Evolutionary conservation across 2,113 vertebrate species (phyloP).

Genomic region (Noturus placidus): DNA sequence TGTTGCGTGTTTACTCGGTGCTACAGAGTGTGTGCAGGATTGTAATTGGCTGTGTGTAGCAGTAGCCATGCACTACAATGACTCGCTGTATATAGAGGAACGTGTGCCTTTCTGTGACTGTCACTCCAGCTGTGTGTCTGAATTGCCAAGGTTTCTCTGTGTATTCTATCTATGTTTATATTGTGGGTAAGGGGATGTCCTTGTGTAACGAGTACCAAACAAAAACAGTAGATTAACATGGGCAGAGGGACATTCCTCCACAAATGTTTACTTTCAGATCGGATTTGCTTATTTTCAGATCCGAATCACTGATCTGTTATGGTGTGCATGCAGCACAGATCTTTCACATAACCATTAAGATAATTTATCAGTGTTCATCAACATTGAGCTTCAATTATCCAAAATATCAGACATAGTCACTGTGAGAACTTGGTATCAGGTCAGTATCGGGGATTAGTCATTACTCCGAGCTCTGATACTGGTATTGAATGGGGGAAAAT

Average conservation of each 20-base stretch:
- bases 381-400: too few species aligned
- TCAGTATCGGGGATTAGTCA: neutral
- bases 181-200: neutral
- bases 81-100: slow-evolving; percentile 50
- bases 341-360: too few species aligned
- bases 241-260: too few species aligned
- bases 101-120: slow-evolving; percentile 55
- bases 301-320: neutral
- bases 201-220: neutral
- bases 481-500: too few species aligned
- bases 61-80: slow-evolving; percentile 52
- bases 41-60: slow-evolving; percentile 17
- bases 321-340: neutral
- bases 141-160: neutral
- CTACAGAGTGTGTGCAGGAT: slow-evolving; percentile 21
- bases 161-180: slow-evolving; percentile 19
- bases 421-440: neutral
- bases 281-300: neutral
- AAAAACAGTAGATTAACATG: neutral
- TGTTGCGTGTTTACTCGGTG: slow-evolving; percentile 15
- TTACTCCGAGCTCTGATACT: neutral
- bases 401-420: too few species aligned
- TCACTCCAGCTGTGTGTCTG: slow-evolving; percentile 38
- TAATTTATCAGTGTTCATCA: too few species aligned
- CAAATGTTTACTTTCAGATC: too few species aligned